Evolutionary conservation across 2,113 vertebrate species (phyloP).

Genomic region (Anhinga anhinga): DNA sequence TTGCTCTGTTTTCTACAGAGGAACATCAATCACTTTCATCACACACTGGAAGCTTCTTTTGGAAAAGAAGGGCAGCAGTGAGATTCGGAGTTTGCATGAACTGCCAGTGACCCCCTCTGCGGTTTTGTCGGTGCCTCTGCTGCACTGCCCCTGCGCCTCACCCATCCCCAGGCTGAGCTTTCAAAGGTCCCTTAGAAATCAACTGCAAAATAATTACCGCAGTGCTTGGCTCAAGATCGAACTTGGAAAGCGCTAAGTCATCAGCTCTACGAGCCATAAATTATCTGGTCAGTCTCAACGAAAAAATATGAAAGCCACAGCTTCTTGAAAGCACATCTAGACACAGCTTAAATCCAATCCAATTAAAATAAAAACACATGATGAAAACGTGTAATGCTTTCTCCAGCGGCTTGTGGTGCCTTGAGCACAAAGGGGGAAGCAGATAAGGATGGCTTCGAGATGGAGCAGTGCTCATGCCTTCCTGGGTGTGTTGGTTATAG

Average conservation of each 20-base stretch:
- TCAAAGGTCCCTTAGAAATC: neutral
- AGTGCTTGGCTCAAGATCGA: neutral
- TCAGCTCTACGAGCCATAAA: constrained; percentile 1
- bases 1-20: neutral
- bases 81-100: neutral
- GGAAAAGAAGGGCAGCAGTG: neutral
- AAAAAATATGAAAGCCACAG: neutral
- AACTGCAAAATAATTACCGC: constrained; percentile 7
- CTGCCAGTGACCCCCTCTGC: neutral
- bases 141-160: neutral
- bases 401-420: neutral
- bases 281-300: neutral
- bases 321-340: neutral
- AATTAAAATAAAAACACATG: neutral
- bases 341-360: neutral
- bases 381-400: neutral
- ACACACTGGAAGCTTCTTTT: neutral
- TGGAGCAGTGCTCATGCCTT: neutral
- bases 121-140: neutral
- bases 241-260: constrained; percentile 10
- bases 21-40: neutral
- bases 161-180: neutral
- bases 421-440: neutral
- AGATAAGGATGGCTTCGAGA: neutral
- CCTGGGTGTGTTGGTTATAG: neutral